These are phyloP conservation scores for Melanerpes aurifrons DNA, from an alignment of 2,113 vertebrate species.

Conservation along the genomic window DNA sequence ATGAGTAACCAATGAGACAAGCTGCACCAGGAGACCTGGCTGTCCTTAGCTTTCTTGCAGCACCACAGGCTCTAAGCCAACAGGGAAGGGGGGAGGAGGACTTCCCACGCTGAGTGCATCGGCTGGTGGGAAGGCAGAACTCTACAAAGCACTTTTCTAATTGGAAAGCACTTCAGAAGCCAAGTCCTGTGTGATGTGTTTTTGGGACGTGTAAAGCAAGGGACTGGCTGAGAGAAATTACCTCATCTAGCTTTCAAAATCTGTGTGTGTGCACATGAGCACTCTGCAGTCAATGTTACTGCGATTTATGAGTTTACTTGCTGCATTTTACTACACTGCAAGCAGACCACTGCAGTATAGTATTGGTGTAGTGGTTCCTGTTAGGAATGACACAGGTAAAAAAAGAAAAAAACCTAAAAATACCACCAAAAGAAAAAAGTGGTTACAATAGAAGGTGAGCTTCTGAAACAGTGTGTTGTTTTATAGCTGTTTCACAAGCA, in stretches of 20 bases:
- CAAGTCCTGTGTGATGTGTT: neutral
- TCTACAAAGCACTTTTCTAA: neutral
- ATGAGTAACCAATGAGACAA: neutral
- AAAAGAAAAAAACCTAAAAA: neutral
- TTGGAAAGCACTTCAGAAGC: neutral
- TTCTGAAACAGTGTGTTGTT: neutral
- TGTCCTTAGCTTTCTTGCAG: neutral
- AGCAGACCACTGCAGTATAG: neutral
- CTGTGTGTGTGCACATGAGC: neutral
- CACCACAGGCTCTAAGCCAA: neutral
- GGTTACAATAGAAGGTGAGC: accelerated
- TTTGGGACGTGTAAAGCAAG: neutral
- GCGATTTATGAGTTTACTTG: neutral
- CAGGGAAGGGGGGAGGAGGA: neutral
- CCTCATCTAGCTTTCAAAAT: neutral
- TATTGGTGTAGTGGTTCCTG: neutral
- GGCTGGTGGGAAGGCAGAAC: neutral
- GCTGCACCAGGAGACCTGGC: neutral
- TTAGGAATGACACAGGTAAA: neutral
- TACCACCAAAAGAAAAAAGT: neutral
- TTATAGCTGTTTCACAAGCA: neutral
- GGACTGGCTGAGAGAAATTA: neutral
- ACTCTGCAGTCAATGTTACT: neutral
- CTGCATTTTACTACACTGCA: neutral
- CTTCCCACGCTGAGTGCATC: neutral